Conservation (phyloP, 1,140 invertebrate species). For the Mercenaria mercenaria region DNA sequence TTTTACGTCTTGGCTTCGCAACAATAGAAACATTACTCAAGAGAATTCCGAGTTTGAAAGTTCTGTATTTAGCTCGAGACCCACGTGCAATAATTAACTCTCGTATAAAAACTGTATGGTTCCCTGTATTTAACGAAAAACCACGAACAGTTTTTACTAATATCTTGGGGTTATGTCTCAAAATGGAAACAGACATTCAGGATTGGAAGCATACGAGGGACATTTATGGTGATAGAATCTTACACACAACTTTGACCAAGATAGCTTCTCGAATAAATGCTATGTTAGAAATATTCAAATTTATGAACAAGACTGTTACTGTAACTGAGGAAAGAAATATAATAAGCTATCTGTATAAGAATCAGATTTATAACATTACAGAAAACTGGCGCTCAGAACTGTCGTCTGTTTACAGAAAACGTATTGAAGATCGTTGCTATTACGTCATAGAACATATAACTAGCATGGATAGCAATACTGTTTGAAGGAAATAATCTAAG, state of each 20-base stretch:
- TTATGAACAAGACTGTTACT: not conserved
- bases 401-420: not conserved
- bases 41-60: not conserved
- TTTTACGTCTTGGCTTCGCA: not conserved
- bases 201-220: not conserved
- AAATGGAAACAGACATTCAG: not conserved
- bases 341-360: not conserved
- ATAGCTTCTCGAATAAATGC: not conserved
- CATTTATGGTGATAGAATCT: not conserved
- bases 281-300: not conserved
- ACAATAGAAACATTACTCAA: not conserved
- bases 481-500: too few species aligned
- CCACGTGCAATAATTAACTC: slow-evolving; percentile 1
- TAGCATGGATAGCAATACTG: too few species aligned
- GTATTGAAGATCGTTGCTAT: not conserved
- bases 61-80: not conserved
- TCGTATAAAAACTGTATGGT: not conserved
- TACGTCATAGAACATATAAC: not conserved
- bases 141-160: not conserved
- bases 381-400: not conserved
- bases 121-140: not conserved
- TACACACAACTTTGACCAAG: not conserved
- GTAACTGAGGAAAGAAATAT: not conserved
- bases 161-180: not conserved
- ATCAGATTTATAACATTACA: not conserved